Conservation (phyloP, 1,140 invertebrate genomes). For the Sarcophaga peregrina region DNA sequence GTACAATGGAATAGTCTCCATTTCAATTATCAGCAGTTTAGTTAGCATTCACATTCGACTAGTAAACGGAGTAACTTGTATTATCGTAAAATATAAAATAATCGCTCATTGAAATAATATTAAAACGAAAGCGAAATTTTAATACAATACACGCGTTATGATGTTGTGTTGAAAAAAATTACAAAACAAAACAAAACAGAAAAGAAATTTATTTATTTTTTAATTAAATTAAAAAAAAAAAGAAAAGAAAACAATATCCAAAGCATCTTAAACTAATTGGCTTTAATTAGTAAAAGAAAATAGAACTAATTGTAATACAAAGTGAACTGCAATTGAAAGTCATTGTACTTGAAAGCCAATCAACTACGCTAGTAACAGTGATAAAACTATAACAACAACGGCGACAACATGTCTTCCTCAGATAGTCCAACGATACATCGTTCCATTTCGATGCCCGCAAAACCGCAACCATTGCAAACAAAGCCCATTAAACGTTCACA, state of each 20-base stretch:
- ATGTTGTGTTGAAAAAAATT: not conserved
- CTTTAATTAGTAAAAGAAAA: not conserved
- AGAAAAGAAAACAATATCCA: not conserved
- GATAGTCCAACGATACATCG: constrained; percentile 52
- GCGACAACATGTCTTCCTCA: not conserved
- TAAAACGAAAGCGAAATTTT: not conserved
- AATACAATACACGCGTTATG: not conserved
- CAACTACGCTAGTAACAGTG: not conserved
- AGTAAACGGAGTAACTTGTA: constrained; percentile 3
- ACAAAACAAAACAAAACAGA: not conserved
- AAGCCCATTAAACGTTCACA: constrained; percentile 56
- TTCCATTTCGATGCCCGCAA: constrained; percentile 62
- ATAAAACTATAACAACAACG: too few species aligned
- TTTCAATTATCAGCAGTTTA: not conserved
- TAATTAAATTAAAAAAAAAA: constrained; percentile 12
- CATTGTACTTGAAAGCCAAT: not conserved
- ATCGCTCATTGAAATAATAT: not conserved
- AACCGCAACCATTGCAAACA: constrained; percentile 57
- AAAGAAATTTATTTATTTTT: not conserved
- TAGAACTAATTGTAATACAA: not conserved
- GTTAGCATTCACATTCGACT: constrained; percentile 2
- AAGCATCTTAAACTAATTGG: not conserved
- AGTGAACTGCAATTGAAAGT: not conserved
- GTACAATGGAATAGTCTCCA: not conserved
- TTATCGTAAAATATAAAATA: not conserved